phyloP scores from a whole-genome alignment of 2,797 vertebrate species.

The Ctenosaura bakeri region DNA sequence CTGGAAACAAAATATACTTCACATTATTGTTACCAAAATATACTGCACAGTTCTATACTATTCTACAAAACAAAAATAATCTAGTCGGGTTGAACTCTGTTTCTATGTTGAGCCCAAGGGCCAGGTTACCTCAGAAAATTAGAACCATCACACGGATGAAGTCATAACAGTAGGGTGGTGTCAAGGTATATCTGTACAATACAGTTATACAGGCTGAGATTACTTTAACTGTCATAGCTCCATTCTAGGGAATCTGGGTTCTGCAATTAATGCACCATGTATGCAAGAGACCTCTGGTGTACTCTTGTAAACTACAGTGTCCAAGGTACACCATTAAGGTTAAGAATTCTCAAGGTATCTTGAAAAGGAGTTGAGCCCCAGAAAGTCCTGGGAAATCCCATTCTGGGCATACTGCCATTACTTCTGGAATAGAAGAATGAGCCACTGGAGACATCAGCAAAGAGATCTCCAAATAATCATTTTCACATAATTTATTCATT shows the following conservation, averaged over 20 bases:
- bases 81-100: neutral
- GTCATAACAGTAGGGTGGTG: too few relatives aligned
- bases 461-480: neutral
- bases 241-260: too few relatives aligned
- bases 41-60: neutral
- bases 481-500: neutral
- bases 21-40: neutral
- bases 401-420: neutral
- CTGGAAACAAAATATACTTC: slow-evolving; percentile 76
- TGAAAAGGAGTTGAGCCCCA: neutral
- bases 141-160: neutral
- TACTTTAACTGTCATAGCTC: too few relatives aligned
- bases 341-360: too few relatives aligned
- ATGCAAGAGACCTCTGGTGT: too few relatives aligned
- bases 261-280: too few relatives aligned
- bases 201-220: too few relatives aligned
- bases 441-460: neutral
- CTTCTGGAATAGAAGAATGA: neutral
- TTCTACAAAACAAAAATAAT: neutral
- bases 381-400: neutral
- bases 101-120: neutral
- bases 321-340: too few relatives aligned
- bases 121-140: neutral
- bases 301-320: too few relatives aligned
- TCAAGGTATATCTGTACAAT: too few relatives aligned